Percentiles rank a stretch among this genome's conserved stretches.
These are phyloP conservation scores for Sphenodon punctatus DNA, from an alignment of 2,797 vertebrate genomes.

Conservation along the genomic window DNA sequence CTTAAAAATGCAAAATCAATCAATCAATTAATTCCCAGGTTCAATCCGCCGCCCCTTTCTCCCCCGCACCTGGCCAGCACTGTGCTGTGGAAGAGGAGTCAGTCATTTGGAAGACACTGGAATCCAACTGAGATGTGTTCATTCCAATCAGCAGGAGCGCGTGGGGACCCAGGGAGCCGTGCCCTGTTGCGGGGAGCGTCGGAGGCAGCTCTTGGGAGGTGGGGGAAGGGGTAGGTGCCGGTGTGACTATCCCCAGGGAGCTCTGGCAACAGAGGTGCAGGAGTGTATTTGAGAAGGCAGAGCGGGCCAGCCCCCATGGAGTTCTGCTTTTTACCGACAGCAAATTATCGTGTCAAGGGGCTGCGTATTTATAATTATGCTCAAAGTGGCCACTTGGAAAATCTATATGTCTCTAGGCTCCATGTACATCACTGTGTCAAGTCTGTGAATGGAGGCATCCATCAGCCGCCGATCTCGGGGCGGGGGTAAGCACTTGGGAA, in stretches of 20 bases:
- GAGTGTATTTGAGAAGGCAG: slow-evolving; percentile 13
- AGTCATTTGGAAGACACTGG: slow-evolving; percentile 37
- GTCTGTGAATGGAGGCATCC: slow-evolving; percentile 86
- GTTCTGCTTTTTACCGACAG: slow-evolving; percentile 59
- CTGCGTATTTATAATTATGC: slow-evolving; percentile 76
- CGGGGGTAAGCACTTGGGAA: slow-evolving; percentile 71
- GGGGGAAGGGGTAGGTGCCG: background rate
- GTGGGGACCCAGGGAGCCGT: background rate
- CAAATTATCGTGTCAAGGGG: slow-evolving; percentile 67
- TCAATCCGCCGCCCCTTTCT: background rate
- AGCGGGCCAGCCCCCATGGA: slow-evolving; percentile 28
- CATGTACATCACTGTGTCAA: slow-evolving; percentile 86
- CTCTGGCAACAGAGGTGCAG: background rate
- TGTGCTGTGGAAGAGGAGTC: background rate
- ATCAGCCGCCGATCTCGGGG: slow-evolving; percentile 85
- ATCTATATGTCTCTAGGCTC: slow-evolving; percentile 82
- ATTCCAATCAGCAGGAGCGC: background rate
- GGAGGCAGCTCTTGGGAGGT: background rate
- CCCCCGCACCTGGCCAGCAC: background rate
- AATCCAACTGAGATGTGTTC: slow-evolving; percentile 22
- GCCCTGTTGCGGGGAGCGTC: rapidly evolving
- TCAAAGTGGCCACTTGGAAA: slow-evolving; percentile 80
- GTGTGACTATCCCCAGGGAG: background rate
- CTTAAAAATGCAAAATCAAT: too few species aligned
- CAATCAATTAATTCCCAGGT: too few species aligned